Conservation (phyloP, 1,140 invertebrate genomes). For the Lasioglossum albipes region DNA sequence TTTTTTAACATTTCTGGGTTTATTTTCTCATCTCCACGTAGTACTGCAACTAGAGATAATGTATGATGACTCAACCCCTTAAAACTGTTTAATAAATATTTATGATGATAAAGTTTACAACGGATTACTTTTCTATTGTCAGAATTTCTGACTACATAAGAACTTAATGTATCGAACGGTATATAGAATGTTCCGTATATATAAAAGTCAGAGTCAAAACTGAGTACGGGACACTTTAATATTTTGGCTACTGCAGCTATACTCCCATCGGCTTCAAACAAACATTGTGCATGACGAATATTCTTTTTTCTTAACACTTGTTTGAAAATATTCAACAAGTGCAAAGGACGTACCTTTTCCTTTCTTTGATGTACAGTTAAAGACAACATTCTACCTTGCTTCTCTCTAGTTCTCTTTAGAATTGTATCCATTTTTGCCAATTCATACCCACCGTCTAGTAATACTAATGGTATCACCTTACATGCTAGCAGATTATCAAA, state of each 20-base stretch:
- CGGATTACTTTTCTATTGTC: slow-evolving; percentile 71
- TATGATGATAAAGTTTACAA: slow-evolving; percentile 87
- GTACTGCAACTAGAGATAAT: slow-evolving; percentile 88
- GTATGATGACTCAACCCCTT: slow-evolving; percentile 84
- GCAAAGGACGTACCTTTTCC: slow-evolving; percentile 84
- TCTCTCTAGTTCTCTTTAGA: slow-evolving; percentile 82
- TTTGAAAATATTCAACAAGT: slow-evolving; percentile 87
- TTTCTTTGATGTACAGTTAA: slow-evolving; percentile 74
- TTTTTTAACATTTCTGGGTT: slow-evolving; percentile 83
- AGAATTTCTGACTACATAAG: slow-evolving; percentile 51
- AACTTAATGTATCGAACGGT: slow-evolving; percentile 85
- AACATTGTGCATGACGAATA: slow-evolving; percentile 85
- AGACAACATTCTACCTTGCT: slow-evolving; percentile 64
- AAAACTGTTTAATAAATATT: slow-evolving; percentile 85
- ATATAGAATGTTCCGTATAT: slow-evolving; percentile 92
- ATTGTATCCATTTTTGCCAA: slow-evolving; percentile 87
- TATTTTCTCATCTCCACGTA: slow-evolving; percentile 94
- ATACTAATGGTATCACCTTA: slow-evolving; percentile 86
- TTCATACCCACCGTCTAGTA: slow-evolving; percentile 91
- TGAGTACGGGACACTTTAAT: slow-evolving; percentile 90
- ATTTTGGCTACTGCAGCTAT: slow-evolving; percentile 88
- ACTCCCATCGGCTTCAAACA: slow-evolving; percentile 93
- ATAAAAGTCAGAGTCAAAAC: slow-evolving; percentile 95
- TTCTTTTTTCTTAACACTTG: slow-evolving; percentile 84
- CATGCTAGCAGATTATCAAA: slow-evolving; percentile 87